These are phyloP conservation scores for Diadumene lineata DNA, from an alignment of 92 coral and sea anemone species.

Conservation along the genomic window DNA sequence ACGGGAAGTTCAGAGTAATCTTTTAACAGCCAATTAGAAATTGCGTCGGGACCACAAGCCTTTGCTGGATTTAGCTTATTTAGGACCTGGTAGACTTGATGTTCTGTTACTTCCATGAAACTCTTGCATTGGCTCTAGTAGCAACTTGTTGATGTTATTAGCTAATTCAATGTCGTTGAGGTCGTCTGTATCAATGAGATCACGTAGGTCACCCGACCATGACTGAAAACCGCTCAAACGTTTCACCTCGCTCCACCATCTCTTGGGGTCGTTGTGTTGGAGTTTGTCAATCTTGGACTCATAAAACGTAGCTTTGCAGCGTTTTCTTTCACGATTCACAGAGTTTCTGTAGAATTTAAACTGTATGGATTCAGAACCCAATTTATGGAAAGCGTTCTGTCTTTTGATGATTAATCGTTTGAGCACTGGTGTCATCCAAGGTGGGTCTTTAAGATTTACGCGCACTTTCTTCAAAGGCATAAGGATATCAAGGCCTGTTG, in stretches of 20 bases:
- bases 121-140: constrained; percentile 42
- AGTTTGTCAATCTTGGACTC: too few relatives aligned
- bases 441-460: constrained; percentile 39
- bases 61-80: constrained; percentile 28
- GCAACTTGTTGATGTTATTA: constrained; percentile 23
- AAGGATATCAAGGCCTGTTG: constrained; percentile 43
- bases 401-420: constrained; percentile 47
- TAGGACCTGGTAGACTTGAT: constrained; percentile 5
- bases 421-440: constrained; percentile 59
- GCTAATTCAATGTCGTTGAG: constrained; percentile 15
- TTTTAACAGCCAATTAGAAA: constrained; percentile 37
- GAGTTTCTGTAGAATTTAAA: constrained; percentile 46
- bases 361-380: constrained; percentile 37
- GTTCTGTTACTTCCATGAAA: constrained; percentile 15
- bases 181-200: background rate
- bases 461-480: constrained; percentile 57
- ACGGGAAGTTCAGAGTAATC: constrained; percentile 46
- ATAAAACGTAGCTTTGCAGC: constrained; percentile 32
- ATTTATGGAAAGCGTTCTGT: constrained; percentile 40
- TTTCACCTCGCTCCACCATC: constrained; percentile 51
- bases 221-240: constrained; percentile 36
- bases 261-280: constrained; percentile 41
- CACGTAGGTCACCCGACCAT: constrained; percentile 22
- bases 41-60: constrained; percentile 46
- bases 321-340: constrained; percentile 41